Conservation (phyloP, 2,888 invertebrate genomes). For the Bombylius discolor region DNA sequence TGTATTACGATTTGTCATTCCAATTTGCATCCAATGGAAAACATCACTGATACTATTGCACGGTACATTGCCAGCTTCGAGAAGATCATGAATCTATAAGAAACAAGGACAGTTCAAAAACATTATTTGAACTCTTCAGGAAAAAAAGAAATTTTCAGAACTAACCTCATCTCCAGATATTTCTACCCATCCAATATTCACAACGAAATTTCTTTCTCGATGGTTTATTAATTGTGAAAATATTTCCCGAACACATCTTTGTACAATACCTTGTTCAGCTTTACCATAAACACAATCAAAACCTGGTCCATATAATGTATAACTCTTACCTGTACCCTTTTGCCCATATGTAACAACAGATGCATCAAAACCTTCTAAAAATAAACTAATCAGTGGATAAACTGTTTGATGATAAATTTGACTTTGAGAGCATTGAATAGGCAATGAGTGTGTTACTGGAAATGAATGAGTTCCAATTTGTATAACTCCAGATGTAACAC, state of each 20-base stretch:
- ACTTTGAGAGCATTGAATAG: slow-evolving; percentile 48
- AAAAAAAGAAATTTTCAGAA: neutral
- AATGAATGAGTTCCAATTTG: slow-evolving; percentile 34
- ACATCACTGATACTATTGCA: slow-evolving; percentile 51
- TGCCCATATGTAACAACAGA: slow-evolving; percentile 59
- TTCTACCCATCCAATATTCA: slow-evolving; percentile 62
- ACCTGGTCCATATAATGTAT: slow-evolving; percentile 58
- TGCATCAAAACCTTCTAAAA: slow-evolving; percentile 63
- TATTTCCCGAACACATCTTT: slow-evolving; percentile 56
- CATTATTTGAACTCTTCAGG: no score
- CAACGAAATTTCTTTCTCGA: slow-evolving; percentile 49
- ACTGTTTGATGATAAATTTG: slow-evolving; percentile 51
- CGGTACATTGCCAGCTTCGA: slow-evolving; percentile 44
- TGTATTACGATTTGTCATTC: slow-evolving; percentile 46
- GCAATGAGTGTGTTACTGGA: slow-evolving; percentile 43
- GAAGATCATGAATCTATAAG: slow-evolving; percentile 40
- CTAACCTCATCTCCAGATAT: slow-evolving; percentile 50
- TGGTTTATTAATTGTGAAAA: slow-evolving; percentile 49
- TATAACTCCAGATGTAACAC: slow-evolving; percentile 30
- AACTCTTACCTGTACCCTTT: slow-evolving; percentile 54
- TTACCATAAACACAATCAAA: slow-evolving; percentile 48
- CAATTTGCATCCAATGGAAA: slow-evolving; percentile 55
- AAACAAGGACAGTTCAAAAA: neutral
- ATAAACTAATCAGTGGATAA: slow-evolving; percentile 50
- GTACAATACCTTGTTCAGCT: slow-evolving; percentile 53